A percentile compares a stretch with the other conserved stretches of the same genome.
Conservation (phyloP, 2,888 invertebrate genomes). For the Caenorhabditis sp. region DNA sequence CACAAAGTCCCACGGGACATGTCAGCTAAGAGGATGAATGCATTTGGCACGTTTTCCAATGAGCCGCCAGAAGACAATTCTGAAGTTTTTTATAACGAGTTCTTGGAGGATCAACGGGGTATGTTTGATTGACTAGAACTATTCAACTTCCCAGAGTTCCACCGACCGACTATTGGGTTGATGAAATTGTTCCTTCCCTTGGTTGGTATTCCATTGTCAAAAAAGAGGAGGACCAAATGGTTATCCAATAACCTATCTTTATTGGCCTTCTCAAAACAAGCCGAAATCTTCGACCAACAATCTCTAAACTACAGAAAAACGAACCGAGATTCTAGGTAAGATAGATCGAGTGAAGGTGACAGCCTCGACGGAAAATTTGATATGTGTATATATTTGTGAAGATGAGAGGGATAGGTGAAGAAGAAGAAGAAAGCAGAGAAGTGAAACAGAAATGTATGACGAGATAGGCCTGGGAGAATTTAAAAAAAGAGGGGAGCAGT, state of each 20-base stretch:
- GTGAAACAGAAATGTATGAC: slow-evolving; percentile 54
- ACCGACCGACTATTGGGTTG: neutral
- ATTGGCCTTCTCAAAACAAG: neutral
- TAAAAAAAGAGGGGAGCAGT: slow-evolving; percentile 37
- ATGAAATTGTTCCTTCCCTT: too few relatives aligned
- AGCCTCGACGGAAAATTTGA: slow-evolving; percentile 51
- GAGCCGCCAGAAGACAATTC: slow-evolving; percentile 22
- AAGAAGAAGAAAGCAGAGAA: slow-evolving; percentile 35
- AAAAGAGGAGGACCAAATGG: neutral
- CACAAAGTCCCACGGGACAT: slow-evolving; percentile 35
- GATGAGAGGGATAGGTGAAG: slow-evolving; percentile 15
- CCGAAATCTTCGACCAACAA: slow-evolving; percentile 2
- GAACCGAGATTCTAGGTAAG: slow-evolving; percentile 56
- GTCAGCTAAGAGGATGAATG: slow-evolving; percentile 26
- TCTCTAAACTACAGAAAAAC: slow-evolving; percentile 14
- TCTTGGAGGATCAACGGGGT: too few relatives aligned
- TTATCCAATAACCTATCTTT: slow-evolving; percentile 16
- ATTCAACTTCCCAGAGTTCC: neutral
- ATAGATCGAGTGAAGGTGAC: slow-evolving; percentile 46
- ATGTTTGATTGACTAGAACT: neutral
- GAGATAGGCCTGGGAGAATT: slow-evolving; percentile 7
- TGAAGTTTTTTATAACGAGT: neutral
- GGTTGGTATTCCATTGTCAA: neutral
- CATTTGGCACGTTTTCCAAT: slow-evolving; percentile 42
- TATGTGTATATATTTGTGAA: slow-evolving; percentile 53